Base-by-base conservation (phyloP, 2,113 vertebrate species). In the Ameiurus melas region DNA sequence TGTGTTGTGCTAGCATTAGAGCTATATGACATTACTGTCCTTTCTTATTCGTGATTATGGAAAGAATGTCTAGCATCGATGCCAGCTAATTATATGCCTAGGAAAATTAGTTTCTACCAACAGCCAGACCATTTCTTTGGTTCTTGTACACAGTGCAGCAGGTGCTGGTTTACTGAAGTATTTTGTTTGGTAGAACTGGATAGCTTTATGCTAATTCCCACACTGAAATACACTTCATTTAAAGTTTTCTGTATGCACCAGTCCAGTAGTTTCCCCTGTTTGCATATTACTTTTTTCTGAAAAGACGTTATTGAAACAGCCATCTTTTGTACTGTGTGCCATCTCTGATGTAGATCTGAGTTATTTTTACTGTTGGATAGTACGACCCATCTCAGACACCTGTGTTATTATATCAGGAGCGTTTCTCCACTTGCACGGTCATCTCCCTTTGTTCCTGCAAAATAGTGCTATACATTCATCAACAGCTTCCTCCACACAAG, bases 321-420 rank as follows among this genome's bases (percentile, higher is more conserved):
- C 51, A 9, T 36, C 10, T 27, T 55, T 66, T 82, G 86, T n/a
- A 7, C 53, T 3, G 27, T 58, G 33, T 53, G 20, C 30, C 33
- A n/a, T 55, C 14, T 73, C 55, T 60, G 80, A 57, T 47, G 5
- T 64, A 36, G 10, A 47, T 86, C 85, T 60, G 13, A 17, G 85
- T 62, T 78, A 86, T 86, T 86, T 86, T 86, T 86, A 77, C 57
- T 30, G 85, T 2, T 47, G 5, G 73, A n/a, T 86, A 43, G 60
- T 81, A 36, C 60, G 5, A 64, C 27, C 66, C 62, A 73, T 83
- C 66, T 39, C 53, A 73, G 86, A 82, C 86, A 87, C 73, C 79
- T 83, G 86, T 87, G 86, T 80, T 73, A 83, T 87, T 87, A 83
- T 87, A 87, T 83, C 79, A 83, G 47, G 66, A 81, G 64, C 53